These are phyloP conservation scores for Oophaga pumilio DNA, from an alignment of 2,113 vertebrate genomes.

Conservation along the genomic window DNA sequence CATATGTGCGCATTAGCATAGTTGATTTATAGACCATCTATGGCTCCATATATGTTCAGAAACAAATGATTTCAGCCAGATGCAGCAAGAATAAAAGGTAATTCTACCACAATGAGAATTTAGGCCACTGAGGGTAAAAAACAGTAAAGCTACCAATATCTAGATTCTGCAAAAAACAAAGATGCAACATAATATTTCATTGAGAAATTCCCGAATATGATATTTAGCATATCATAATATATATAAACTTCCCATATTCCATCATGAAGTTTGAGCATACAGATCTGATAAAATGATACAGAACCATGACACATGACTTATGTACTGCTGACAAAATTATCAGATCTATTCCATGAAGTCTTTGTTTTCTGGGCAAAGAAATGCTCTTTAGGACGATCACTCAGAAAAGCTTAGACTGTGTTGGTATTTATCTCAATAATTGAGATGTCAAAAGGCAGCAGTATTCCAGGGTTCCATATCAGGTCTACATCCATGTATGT, in stretches of 20 bases:
- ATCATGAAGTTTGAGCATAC: neutral
- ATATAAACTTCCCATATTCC: neutral
- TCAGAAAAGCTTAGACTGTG: neutral
- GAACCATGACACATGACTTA: neutral
- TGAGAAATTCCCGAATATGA: neutral
- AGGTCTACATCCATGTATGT: neutral
- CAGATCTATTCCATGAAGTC: neutral
- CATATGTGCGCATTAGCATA: neutral
- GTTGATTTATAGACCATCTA: neutral
- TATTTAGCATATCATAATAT: neutral
- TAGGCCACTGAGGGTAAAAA: neutral
- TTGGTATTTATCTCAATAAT: conserved; percentile 22
- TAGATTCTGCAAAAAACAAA: neutral
- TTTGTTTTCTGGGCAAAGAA: neutral
- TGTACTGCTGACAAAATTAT: neutral
- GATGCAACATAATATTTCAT: neutral
- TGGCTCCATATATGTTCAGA: neutral
- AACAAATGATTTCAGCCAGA: neutral
- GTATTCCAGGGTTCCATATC: neutral
- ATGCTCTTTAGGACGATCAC: neutral
- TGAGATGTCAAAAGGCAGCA: conserved; percentile 10
- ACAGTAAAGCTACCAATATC: neutral
- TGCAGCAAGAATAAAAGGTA: neutral
- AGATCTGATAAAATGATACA: neutral
- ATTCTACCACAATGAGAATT: neutral